Evolutionary conservation across 1,140 invertebrate species (phyloP), one percentile per base, ranked within the genome.

Genomic region (Drosophila eugracilis): DNA sequence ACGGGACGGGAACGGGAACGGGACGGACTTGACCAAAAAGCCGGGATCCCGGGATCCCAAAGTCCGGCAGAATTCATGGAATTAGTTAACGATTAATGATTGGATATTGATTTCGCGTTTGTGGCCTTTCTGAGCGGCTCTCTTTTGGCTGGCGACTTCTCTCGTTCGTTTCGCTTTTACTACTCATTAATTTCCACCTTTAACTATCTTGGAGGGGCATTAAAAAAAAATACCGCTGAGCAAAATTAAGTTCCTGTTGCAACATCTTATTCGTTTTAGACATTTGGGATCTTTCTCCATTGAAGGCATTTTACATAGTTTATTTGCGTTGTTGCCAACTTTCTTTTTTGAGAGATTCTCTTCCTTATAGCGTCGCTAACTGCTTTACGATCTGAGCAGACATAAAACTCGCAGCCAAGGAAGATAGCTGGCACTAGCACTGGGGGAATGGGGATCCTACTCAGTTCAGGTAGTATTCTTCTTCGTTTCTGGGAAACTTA

Each of bases 21-120:
- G n/a, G n/a, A 22, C 19, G 47, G 39, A 26, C 39, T 30, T 59
- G 49, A 57, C 26, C 50, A 59, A 79, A 60, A 26, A 26, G 32
- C 14, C 30, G 28, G 41, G 62, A 26, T 36, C 17, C 30, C 9
- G 32, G 55, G 39, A 24, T 26, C 14, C 30, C 32, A 26, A 37
- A 42, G 66, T 73, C 67, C 74, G 78, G 69, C 78, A 83, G 74
- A 88, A 88, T 88, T 88, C 83, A 89, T 55, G 83, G 83, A 88
- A 88, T 88, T 88, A 89, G 83, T 88, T 88, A 88, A 88, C 83
- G 83, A 88, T 88, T 89, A 86, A 86, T 86, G 83, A 86, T 86
- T 86, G 84, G 84, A 89, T 88, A 88, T 88, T 88, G 83, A 88
- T 89, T 88, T 85, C 60, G 72, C 28, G 34, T 19, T 44, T 54